Evolutionary conservation across 1,140 invertebrate species (phyloP).

Genomic region (Drosophila sp.): DNA sequence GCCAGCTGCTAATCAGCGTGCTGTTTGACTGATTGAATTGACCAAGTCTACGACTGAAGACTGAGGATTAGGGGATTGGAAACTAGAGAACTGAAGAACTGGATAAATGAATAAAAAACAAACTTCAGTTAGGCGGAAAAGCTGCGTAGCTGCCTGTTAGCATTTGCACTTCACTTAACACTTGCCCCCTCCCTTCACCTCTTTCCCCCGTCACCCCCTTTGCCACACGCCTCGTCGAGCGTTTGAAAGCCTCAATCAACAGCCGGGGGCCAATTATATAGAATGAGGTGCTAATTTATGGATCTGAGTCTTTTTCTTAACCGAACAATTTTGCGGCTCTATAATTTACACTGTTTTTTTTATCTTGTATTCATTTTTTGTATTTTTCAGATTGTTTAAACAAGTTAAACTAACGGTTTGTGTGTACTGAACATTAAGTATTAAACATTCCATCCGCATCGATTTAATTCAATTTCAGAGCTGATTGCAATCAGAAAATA

Average conservation of each 20-base stretch:
- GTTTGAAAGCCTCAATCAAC: conserved; percentile 79
- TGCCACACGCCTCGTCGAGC: conserved; percentile 21
- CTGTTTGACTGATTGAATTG: conserved; percentile 75
- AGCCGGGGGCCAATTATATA: conserved; percentile 64
- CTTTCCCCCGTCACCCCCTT: not conserved
- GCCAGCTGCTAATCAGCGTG: conserved; percentile 73
- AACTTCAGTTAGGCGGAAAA: conserved; percentile 58
- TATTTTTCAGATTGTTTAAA: conserved; percentile 40
- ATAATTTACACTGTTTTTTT: conserved; percentile 65
- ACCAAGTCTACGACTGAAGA: conserved; percentile 3
- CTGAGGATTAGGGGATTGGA: not conserved
- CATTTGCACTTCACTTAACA: conserved; percentile 81
- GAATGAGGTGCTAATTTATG: conserved; percentile 83
- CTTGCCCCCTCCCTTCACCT: conserved; percentile 13
- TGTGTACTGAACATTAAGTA: conserved; percentile 47
- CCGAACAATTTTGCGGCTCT: conserved; percentile 59
- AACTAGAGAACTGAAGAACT: no score
- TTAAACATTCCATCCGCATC: conserved; percentile 18
- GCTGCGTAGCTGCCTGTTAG: conserved; percentile 60
- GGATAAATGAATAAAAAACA: conserved; percentile 77
- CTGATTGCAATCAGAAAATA: conserved; percentile 16
- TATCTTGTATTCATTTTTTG: not conserved
- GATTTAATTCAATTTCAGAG: conserved; percentile 24
- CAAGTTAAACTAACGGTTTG: conserved; percentile 62
- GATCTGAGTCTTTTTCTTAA: conserved; percentile 63